Evolutionary conservation across 2,113 vertebrate species (phyloP), one percentile per base, ranked within the genome.

Genomic region (Glareola pratincola): DNA sequence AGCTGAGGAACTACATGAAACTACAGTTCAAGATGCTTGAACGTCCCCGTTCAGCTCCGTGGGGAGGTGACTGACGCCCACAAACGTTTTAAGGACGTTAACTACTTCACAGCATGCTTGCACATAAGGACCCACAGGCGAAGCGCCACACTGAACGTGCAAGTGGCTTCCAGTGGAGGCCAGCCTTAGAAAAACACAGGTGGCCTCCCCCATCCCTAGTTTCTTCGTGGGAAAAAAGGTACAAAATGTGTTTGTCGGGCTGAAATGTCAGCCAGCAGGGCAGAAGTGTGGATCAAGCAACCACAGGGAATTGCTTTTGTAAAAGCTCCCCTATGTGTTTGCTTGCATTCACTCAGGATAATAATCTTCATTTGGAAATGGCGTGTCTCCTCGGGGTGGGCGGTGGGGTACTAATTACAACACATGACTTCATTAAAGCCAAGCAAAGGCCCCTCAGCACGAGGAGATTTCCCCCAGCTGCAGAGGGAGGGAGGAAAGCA

Each of bases 61-160:
- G 0, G 92, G 92, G 89, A 94, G 80, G 80, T 56, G 63, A 53
- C 45, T 64, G 77, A 75, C 69, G 34, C 96, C 94, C 86, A 93
- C 94, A 68, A 72, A 64, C 10, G 4, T 53, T 95, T 63, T 68
- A 41, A 72, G 92, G 91, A 63, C 53, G 2, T 88, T 56, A 88
- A 92, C 86, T 78, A 19, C 95, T 94, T 95, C 92, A 32, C 94
- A 92, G 96, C 77, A 2, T 32, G 86, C 48, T 48, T 54, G 72
- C 66, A 60, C 36, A 1, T 8, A 29, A 39, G 88, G 56, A 78
- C 54, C n/a, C 18, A 24, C 18, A 24, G 84, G 68, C 14, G 0
- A 62, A 88, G 92, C 79, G 82, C 72, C 53, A n/a, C 14, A 30
- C 69, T 22, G 60, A 94, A 90, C 67, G 23, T 36, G 10, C 91